Base-by-base conservation (phyloP, 2,113 vertebrate genomes). In the Rhagologus leucostigma region DNA sequence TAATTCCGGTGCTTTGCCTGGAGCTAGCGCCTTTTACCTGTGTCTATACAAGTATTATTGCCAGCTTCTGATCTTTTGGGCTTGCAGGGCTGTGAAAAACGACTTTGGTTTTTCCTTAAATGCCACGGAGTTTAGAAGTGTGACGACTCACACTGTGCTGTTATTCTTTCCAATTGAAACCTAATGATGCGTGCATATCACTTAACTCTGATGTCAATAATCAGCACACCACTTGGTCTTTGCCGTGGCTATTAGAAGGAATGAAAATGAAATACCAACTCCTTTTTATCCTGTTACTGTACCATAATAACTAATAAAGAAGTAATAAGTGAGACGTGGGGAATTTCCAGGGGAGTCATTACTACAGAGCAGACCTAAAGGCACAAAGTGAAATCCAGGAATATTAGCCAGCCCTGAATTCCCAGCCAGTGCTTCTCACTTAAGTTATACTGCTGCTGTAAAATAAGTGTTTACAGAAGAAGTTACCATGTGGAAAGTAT, bases 281-380 rank as follows among this genome's bases (percentile, higher is more conserved):
- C 85, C 93, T 76, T 90, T 93, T 77, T 22, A 79, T 74, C 94
- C 84, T 18, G 77, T 65, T 92, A 96, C 79, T 77, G n/a, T 77
- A 63, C 78, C 80, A 95, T 84, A 93, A 97, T 95, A 97, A 95
- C 90, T 95, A 78, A 95, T 79, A 94, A 53, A 96, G 86, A 37
- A 46, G 74, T 39, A 81, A 90, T 94, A 96, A 96, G 95, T 73
- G 92, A 97, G 93, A 96, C 89, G 82, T 37, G 44, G 80, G 96
- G 96, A 41, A 87, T 83, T 96, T 94, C 97, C 94, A 52, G 37
- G 91, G 95, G 90, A 98, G 87, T 94, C 95, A 97, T 97, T 97
- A 90, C 94, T 62, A 94, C 64, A 44, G 60, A 87, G 95, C 62
- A 92, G 95, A 55, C 73, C 94, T 91, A 91, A 93, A 93, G 94